phyloP scores from a whole-genome alignment of 2,113 vertebrate genomes.

The Bothrops jararaca region DNA sequence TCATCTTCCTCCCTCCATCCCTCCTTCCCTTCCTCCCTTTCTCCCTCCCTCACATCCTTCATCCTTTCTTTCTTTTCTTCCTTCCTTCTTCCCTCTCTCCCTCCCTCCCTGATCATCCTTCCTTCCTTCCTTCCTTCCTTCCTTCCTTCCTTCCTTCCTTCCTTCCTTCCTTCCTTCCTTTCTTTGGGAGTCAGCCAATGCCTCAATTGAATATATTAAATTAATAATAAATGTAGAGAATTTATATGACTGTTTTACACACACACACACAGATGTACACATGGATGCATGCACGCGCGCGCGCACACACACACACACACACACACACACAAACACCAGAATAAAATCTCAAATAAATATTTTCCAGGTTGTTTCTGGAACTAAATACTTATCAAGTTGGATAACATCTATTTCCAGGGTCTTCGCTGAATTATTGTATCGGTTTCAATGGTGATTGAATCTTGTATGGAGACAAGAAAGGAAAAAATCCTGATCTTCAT shows the following conservation, averaged over 20 bases:
- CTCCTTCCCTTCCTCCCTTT: too few species aligned
- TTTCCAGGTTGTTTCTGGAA: not conserved
- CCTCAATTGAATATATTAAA: not conserved
- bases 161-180: not conserved
- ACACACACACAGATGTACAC: not conserved
- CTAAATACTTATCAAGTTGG: not conserved
- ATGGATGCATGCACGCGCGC: too few species aligned
- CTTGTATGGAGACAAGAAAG: not conserved
- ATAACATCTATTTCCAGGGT: not conserved
- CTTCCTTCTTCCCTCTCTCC: too few species aligned
- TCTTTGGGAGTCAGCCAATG: too few species aligned
- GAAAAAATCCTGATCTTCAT: not conserved
- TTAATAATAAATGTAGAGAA: not conserved
- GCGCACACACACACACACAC: not conserved
- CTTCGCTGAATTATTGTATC: not conserved
- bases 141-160: too few species aligned
- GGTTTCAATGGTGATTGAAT: not conserved
- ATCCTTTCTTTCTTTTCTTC: too few species aligned
- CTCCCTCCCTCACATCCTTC: too few species aligned
- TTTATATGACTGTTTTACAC: not conserved
- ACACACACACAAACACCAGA: not conserved
- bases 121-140: too few species aligned
- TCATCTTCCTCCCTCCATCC: too few species aligned
- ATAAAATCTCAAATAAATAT: not conserved
- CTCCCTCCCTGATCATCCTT: too few species aligned